Evolutionary conservation across 2,113 vertebrate species (phyloP).

Genomic region (Pithys albifrons): DNA sequence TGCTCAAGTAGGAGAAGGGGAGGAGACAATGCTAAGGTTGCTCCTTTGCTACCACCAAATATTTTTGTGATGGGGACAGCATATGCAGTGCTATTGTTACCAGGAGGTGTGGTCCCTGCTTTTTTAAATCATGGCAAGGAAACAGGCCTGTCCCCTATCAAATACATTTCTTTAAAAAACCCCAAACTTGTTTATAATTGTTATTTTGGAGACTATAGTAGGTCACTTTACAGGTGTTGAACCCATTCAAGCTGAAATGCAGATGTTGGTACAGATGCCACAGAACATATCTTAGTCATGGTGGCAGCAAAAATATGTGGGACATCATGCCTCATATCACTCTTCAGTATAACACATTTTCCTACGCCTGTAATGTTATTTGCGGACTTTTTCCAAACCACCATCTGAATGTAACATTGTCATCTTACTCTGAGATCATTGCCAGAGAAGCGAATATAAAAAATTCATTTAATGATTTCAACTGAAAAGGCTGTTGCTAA

Average conservation of each 20-base stretch:
- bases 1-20: not conserved
- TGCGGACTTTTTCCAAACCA: constrained; percentile 22
- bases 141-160: not conserved
- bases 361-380: not conserved
- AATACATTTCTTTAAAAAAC: not conserved
- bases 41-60: not conserved
- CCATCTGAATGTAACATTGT: not conserved
- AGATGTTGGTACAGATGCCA: not conserved
- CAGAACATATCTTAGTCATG: not conserved
- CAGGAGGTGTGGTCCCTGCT: not conserved
- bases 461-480: not conserved
- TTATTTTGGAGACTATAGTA: not conserved
- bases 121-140: not conserved
- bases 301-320: not conserved
- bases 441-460: not conserved
- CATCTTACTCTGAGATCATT: not conserved
- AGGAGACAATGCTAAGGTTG: not conserved
- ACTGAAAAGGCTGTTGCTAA: not conserved
- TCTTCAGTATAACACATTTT: not conserved
- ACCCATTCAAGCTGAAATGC: not conserved
- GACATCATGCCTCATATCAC: not conserved
- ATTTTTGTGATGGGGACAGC: not conserved
- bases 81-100: accelerated
- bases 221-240: not conserved
- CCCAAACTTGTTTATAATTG: not conserved